Conservation (phyloP, 2,113 vertebrate species). For the Pollimyrus isidori region DNA sequence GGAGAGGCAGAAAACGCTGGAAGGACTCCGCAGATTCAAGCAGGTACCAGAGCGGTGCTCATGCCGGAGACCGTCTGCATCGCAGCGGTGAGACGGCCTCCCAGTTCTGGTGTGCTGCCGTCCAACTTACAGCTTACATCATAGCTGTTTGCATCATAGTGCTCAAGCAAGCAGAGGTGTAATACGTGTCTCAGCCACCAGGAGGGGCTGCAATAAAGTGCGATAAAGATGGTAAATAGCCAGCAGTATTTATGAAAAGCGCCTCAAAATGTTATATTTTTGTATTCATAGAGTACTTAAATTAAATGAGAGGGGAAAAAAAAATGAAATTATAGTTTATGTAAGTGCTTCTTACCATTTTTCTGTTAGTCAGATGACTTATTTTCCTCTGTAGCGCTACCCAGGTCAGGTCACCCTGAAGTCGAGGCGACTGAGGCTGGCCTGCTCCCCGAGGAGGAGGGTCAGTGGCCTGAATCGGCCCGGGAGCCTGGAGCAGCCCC, state of each 20-base stretch:
- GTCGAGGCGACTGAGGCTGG: constrained; percentile 73
- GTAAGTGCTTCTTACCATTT: not conserved
- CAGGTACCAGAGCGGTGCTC: constrained; percentile 63
- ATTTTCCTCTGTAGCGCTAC: constrained; percentile 62
- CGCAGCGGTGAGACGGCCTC: not conserved
- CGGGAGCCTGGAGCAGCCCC: constrained; percentile 43
- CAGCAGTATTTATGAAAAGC: not conserved
- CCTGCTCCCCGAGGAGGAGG: constrained; percentile 63
- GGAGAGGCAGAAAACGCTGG: constrained; percentile 86
- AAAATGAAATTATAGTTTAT: not conserved
- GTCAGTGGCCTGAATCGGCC: constrained; percentile 26
- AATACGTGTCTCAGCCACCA: not conserved
- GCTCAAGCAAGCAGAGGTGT: not conserved
- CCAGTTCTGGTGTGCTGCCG: not conserved
- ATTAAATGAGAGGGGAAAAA: not conserved
- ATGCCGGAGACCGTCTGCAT: not conserved
- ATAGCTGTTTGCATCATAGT: not conserved
- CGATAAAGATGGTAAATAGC: not conserved
- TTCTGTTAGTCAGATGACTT: not conserved
- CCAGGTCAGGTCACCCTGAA: constrained; percentile 92
- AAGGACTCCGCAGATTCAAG: constrained; percentile 85
- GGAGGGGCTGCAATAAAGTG: not conserved
- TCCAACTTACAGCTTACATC: not conserved
- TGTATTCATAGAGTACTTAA: not conserved
- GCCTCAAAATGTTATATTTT: not conserved